These are phyloP conservation scores for Sycobia sp. DNA, from an alignment of 1,140 invertebrate genomes.

Conservation along the genomic window DNA sequence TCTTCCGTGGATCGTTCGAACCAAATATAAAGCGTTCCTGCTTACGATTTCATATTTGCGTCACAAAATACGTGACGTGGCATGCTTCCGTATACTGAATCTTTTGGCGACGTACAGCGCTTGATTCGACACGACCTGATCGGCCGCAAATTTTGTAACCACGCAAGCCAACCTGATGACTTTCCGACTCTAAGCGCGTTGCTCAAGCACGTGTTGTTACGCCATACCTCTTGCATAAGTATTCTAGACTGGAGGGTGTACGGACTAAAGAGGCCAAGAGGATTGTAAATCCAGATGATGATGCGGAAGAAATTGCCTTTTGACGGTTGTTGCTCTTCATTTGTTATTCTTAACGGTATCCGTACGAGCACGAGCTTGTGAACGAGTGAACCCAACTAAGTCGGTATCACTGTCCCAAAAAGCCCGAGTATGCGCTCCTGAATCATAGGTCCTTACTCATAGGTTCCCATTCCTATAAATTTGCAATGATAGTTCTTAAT, in stretches of 20 bases:
- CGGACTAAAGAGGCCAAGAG: constrained; percentile 37
- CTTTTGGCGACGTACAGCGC: too few relatives aligned
- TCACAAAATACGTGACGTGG: constrained; percentile 2
- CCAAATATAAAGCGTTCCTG: neutral
- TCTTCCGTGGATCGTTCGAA: neutral
- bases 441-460: too few relatives aligned
- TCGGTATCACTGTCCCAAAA: neutral
- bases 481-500: too few relatives aligned
- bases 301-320: neutral
- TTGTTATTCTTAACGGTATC: neutral
- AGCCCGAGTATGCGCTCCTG: neutral
- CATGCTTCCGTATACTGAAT: neutral
- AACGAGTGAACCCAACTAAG: neutral
- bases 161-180: neutral
- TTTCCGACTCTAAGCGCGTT: neutral
- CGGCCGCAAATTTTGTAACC: neutral
- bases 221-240: constrained; percentile 26
- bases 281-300: constrained; percentile 42
- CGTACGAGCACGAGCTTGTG: neutral
- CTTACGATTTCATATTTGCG: neutral
- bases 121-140: too few relatives aligned
- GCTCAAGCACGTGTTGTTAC: constrained; percentile 10
- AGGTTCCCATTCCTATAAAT: too few relatives aligned
- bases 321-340: neutral
- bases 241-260: neutral